Base-by-base conservation (phyloP, 92 coral and sea anemone genomes). In the Porites divaricata region DNA sequence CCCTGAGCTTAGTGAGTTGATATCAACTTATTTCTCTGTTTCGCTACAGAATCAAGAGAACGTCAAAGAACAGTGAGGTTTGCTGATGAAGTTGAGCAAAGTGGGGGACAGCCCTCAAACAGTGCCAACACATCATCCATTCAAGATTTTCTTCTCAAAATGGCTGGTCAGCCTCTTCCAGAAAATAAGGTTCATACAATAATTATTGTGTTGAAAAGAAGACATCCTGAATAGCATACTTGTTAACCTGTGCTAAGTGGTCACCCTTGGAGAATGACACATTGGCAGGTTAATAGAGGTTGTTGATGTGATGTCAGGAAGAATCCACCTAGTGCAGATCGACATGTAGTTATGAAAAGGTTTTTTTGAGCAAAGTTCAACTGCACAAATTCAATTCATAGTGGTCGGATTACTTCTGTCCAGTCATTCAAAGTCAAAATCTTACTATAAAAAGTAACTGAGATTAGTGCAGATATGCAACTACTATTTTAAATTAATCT, bases 151-250 rank as follows among this genome's bases (percentile, higher is more conserved):
- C 91, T 96, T 78, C 84, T 96, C 64, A 85, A 91, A 88, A 80
- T 96, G 88, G 98, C 99, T 28, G 99, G 99, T 52, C 97, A 92
- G 68, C 94, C 89, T 5, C 89, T 88, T 63, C 90, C 90, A 70
- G 90, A 90, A 28, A 62, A 81, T 61, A 88, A 83, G 92, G 95
- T 96, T 67, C 20, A 57, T 15, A n/a, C 56, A 1, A 35, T 35
- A 35, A 35, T 35, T 5, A 35, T 35, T 35, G 45, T 4, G 45
- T 35, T 35, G 7, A 35, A 35, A 35, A 5, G 45, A 35, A 35
- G 45, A 35, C 7, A 35, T 35, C 45, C 45, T 35, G 4, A 35
- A 35, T 35, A 28, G 28, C 49, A 8, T 56, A 25, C 7, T 45
- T 28, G 23, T 15, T 59, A 8, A 9, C 11, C n/a, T 61, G 56